Evolutionary conservation across 2,888 invertebrate genomes (phyloP), one percentile per base, ranked within the genome.

Genomic region (Euspilapteryx auroguttella): DNA sequence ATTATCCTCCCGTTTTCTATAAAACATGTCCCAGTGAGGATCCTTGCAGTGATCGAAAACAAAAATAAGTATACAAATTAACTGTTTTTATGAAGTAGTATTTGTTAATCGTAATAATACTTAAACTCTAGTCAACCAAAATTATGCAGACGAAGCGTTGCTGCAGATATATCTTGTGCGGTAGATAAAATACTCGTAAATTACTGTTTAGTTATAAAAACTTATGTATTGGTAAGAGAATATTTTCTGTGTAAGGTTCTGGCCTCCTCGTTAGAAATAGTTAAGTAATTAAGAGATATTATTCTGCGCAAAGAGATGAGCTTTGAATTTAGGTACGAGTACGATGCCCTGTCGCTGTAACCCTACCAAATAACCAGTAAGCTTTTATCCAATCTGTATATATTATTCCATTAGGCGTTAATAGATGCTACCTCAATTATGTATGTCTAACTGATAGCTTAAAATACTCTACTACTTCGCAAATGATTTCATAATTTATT

Each of bases 81-180:
- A 66, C 55, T 63, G 55, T 64, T 66, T n/a, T 65, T 68, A 62
- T 66, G 53, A 34, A 44, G 22, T 49, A 65, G 24, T 23, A 32
- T 24, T 58, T 52, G 57, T 59, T 63, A 55, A 65, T 65, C 50
- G 5, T 17, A 17, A 17, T 8, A 17, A 49, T 66, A 63, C 57
- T 51, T 66, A 71, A 54, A n/a, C n/a, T 76, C 77, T 77, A 77
- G 76, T 77, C 77, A 76, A 58, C 57, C 68, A 63, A 68, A 65
- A 57, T 55, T 65, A 71, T 75, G 73, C 73, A 64, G 64, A 55
- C 55, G 55, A 58, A 57, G 47, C 45, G 57, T 57, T 48, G 40
- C 48, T 34, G 54, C 48, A 54, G 44, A 37, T 45, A 50, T 41
- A 51, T 45, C 45, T 58, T 64, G 71, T 66, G 71, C 63, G 62